These are phyloP conservation scores for Malurus elegans DNA, from an alignment of 2,113 vertebrate genomes.

Conservation along the genomic window DNA sequence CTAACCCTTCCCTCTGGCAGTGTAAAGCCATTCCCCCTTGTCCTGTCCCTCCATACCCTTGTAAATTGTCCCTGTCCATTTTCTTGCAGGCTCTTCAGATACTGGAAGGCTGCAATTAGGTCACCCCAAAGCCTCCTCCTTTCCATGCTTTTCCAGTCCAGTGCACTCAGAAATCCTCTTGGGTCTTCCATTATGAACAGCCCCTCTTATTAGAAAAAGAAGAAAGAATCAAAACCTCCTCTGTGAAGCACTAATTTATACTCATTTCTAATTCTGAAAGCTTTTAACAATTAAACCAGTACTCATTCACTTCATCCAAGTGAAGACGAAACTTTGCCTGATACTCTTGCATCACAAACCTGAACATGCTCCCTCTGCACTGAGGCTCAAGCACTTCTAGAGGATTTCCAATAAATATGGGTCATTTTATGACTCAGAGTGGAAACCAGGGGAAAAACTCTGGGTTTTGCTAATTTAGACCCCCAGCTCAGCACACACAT, in stretches of 20 bases:
- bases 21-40: background rate
- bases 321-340: background rate
- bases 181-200: background rate
- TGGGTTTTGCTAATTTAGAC: conserved; percentile 39
- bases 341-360: background rate
- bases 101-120: background rate
- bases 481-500: conserved; percentile 31
- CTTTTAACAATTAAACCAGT: background rate
- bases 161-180: background rate
- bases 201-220: background rate
- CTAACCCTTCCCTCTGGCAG: background rate
- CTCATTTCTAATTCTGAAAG: background rate
- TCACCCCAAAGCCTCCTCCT: background rate
- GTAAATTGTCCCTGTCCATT: background rate
- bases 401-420: background rate
- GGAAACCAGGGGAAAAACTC: conserved; percentile 29
- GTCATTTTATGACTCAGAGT: background rate
- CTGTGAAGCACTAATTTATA: background rate
- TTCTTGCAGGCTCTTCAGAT: background rate
- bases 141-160: background rate
- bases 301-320: background rate
- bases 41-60: background rate
- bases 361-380: background rate
- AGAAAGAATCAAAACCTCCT: background rate
- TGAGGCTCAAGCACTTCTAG: background rate